Evolutionary conservation across 2,113 vertebrate species (phyloP).

Genomic region (Peromyscus californicus): DNA sequence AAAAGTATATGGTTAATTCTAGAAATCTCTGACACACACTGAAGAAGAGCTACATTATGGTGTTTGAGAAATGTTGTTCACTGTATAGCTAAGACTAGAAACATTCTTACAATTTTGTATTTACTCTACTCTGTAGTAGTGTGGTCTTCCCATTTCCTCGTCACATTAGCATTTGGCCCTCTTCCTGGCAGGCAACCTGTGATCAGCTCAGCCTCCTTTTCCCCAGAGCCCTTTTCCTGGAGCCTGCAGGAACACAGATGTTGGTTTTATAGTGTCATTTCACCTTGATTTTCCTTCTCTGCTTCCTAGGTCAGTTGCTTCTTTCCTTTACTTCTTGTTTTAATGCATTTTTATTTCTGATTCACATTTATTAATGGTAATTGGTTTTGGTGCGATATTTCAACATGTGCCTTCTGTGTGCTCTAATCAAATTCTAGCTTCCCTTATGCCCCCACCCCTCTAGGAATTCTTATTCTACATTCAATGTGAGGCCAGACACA

Average conservation of each 20-base stretch:
- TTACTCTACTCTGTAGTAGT: not conserved
- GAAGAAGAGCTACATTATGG: not conserved
- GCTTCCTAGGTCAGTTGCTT: not conserved
- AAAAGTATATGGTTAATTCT: not conserved
- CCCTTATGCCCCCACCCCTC: not conserved
- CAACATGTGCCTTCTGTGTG: too few species aligned
- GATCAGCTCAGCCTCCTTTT: not conserved
- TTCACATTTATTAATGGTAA: not conserved
- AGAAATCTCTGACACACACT: not conserved
- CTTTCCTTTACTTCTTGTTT: not conserved
- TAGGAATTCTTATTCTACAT: not conserved
- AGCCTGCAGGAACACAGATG: not conserved
- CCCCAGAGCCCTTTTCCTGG: not conserved
- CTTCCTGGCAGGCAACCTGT: too few species aligned
- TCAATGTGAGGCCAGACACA: not conserved
- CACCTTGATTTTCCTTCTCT: not conserved
- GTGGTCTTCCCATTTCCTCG: not conserved
- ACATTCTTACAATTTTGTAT: not conserved
- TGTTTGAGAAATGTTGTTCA: not conserved
- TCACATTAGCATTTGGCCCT: not conserved
- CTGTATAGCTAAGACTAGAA: not conserved
- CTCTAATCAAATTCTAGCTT: not conserved
- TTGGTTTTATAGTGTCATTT: not conserved
- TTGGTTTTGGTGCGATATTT: not conserved
- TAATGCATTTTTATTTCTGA: not conserved